Conservation (phyloP, 2,888 invertebrate genomes). For the Anagyrus pseudococci region DNA sequence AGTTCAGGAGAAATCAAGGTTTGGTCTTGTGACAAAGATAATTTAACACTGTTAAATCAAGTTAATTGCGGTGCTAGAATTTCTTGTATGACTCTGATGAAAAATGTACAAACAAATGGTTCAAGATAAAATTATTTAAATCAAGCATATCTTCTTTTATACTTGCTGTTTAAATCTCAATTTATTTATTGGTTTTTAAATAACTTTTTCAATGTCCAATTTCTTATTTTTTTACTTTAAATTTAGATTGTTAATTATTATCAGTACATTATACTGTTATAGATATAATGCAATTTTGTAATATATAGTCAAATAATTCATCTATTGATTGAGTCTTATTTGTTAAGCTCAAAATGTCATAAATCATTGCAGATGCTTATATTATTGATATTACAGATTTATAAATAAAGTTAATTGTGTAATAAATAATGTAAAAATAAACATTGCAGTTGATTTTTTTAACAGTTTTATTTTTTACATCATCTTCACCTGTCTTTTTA, state of each 20-base stretch:
- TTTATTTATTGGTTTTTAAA: too few relatives aligned
- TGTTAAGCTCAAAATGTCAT: too few relatives aligned
- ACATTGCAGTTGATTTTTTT: not conserved
- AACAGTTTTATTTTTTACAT: not conserved
- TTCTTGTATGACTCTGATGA: slow-evolving; percentile 72
- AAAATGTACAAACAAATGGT: slow-evolving; percentile 38
- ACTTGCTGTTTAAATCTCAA: too few relatives aligned
- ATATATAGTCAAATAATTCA: too few relatives aligned
- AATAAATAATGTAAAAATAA: not conserved
- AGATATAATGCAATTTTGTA: too few relatives aligned
- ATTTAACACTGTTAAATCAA: slow-evolving; percentile 57
- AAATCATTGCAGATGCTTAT: not conserved
- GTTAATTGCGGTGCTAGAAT: slow-evolving; percentile 72
- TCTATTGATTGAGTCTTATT: too few relatives aligned
- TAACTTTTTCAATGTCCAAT: too few relatives aligned
- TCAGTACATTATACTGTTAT: too few relatives aligned
- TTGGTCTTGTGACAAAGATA: slow-evolving; percentile 65
- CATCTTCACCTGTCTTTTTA: not conserved
- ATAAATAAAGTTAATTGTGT: not conserved
- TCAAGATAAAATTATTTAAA: slow-evolving; percentile 26
- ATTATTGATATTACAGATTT: not conserved
- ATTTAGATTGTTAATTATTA: too few relatives aligned
- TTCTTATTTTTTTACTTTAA: too few relatives aligned
- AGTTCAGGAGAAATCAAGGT: slow-evolving; percentile 82
- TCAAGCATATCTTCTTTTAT: too few relatives aligned